Percentiles rank a stretch among this genome's conserved stretches.
Evolutionary conservation across 2,888 invertebrate species (phyloP).

Genomic region (Drosophila putrida): DNA sequence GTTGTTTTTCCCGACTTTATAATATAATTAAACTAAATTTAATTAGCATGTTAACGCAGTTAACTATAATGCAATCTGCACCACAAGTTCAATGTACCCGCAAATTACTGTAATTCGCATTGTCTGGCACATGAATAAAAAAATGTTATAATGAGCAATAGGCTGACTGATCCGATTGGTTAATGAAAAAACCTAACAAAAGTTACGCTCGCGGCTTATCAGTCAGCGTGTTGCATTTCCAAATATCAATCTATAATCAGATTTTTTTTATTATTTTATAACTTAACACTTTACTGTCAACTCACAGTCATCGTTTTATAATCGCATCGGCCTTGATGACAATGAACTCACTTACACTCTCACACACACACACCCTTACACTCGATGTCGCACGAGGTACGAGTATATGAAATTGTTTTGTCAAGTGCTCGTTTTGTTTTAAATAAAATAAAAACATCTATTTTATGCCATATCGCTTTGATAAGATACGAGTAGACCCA

Average conservation of each 20-base stretch:
- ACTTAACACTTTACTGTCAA: conserved; percentile 40
- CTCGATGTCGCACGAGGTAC: conserved; percentile 6
- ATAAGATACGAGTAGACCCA: conserved; percentile 54
- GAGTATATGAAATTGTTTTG: conserved; percentile 25
- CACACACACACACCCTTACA: background rate
- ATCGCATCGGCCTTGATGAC: conserved; percentile 65
- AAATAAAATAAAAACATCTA: conserved; percentile 47
- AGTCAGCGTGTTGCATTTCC: conserved; percentile 22
- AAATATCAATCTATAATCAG: conserved; percentile 49
- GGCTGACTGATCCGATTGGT: conserved; percentile 1
- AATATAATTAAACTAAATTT: conserved; percentile 77
- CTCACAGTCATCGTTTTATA: conserved; percentile 2
- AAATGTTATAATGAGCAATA: conserved; percentile 4
- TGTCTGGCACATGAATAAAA: conserved; percentile 12
- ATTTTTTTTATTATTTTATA: conserved; percentile 14
- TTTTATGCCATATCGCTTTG: conserved; percentile 49
- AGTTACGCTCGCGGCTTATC: conserved; percentile 34
- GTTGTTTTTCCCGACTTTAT: conserved; percentile 42
- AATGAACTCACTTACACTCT: conserved; percentile 59
- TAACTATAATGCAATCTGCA: conserved; percentile 70
- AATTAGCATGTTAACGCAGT: conserved; percentile 70
- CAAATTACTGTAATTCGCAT: conserved; percentile 12
- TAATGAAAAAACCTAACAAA: conserved; percentile 1
- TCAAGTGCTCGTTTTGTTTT: conserved; percentile 41
- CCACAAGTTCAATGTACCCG: conserved; percentile 45